Percentiles rank a stretch among this genome's conserved stretches.
phyloP scores from a whole-genome alignment of 2,888 invertebrate species.

The Biston stratarius region DNA sequence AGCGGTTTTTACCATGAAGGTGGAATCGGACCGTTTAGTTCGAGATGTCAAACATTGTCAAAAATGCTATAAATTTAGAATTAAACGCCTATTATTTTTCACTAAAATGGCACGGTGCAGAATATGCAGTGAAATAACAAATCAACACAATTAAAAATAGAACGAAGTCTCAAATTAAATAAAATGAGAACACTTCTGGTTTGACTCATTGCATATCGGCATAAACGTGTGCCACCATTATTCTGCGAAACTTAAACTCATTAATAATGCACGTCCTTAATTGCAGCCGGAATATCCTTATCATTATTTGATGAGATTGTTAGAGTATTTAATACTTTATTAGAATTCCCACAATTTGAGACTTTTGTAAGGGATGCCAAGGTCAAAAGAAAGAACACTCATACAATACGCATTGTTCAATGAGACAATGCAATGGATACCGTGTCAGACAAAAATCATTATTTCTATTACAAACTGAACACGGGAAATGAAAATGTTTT shows the following conservation, averaged over 20 bases:
- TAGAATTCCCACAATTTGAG: conserved; percentile 38
- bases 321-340: conserved; percentile 18
- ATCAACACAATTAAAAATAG: conserved; percentile 3
- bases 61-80: no score
- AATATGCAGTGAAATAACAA: not conserved
- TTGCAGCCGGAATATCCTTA: conserved; percentile 9
- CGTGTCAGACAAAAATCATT: conserved; percentile 49
- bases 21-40: no score
- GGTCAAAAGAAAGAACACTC: conserved; percentile 54
- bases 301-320: conserved; percentile 33
- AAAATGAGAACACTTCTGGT: conserved; percentile 16
- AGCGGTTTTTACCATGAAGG: no score
- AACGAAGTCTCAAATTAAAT: conserved; percentile 24
- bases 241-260: conserved; percentile 20
- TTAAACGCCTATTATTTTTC: no score
- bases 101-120: no score
- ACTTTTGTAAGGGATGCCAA: conserved; percentile 42
- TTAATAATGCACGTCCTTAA: conserved; percentile 30
- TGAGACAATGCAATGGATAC: conserved; percentile 61
- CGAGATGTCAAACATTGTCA: no score
- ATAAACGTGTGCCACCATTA: conserved; percentile 14
- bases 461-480: conserved; percentile 28
- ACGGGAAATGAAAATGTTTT: conserved; percentile 19
- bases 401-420: conserved; percentile 65
- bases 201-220: conserved; percentile 32